A percentile compares a stretch with the other conserved stretches of the same genome.
These are phyloP conservation scores for Tetanocera ferruginea DNA, from an alignment of 2,888 invertebrate genomes.

Conservation along the genomic window DNA sequence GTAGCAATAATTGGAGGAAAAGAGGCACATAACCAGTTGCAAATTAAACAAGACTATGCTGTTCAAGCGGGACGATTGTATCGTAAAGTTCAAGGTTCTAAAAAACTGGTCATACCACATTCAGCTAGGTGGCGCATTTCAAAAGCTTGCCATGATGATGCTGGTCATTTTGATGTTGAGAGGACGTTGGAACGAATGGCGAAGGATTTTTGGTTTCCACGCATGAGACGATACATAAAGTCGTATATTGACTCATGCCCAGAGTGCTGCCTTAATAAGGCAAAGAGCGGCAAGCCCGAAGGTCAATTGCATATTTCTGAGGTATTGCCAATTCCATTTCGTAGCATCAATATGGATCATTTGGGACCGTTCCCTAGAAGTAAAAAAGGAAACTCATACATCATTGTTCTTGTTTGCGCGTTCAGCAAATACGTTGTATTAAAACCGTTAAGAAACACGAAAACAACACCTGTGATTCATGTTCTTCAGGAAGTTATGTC, in stretches of 20 bases:
- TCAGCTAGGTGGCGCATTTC: constrained; percentile 46
- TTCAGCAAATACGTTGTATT: constrained; percentile 33
- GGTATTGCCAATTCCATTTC: constrained; percentile 41
- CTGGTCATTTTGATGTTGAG: constrained; percentile 49
- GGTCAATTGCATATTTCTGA: constrained; percentile 36
- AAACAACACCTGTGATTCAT: constrained; percentile 40
- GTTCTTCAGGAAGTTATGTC: constrained; percentile 35
- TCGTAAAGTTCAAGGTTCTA: constrained; percentile 28
- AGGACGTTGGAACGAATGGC: constrained; percentile 48
- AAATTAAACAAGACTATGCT: constrained; percentile 36
- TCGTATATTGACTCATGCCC: constrained; percentile 46
- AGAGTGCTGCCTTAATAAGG: constrained; percentile 46
- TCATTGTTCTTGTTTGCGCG: constrained; percentile 26
- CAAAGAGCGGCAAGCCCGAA: constrained; percentile 42
- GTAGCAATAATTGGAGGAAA: neutral
- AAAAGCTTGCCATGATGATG: constrained; percentile 52
- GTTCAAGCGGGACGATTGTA: constrained; percentile 42
- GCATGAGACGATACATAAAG: constrained; percentile 48
- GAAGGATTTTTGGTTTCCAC: constrained; percentile 49
- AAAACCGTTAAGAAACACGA: constrained; percentile 40
- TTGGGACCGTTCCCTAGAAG: constrained; percentile 38
- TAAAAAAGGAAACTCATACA: constrained; percentile 32
- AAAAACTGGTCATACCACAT: constrained; percentile 46
- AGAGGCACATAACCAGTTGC: neutral
- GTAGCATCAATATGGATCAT: constrained; percentile 40